Evolutionary conservation across 1,140 invertebrate genomes (phyloP), one percentile per base, ranked within the genome.

Genomic region (Brachionus paranguensis): DNA sequence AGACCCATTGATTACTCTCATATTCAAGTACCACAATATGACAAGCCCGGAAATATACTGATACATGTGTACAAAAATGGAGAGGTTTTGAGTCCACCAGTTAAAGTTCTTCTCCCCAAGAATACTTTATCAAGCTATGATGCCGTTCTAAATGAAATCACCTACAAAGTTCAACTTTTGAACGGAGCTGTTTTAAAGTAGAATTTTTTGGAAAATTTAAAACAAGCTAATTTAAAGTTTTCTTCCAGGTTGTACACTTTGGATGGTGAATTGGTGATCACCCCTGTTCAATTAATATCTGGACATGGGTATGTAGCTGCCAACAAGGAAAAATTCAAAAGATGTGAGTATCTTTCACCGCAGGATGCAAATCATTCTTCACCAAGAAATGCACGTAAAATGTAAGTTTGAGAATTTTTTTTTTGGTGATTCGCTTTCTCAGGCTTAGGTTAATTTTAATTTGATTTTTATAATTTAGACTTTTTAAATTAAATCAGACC

Each of bases 31-130:
- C 20, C 78, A 68, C 78, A 64, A 41, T 81, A 81, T 64, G 78
- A 81, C 17, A 84, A 47, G 27, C 68, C 81, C n/a, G 12, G 3
- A 7, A 84, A 74, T 43, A 70, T 84, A 2, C 45, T 84, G 14
- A 70, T 84, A 37, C 68, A 70, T 76, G 83, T 84, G 41, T 76
- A 84, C 29, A 45, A 24, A 65, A 84, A 84, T 78, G 83, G 83
- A 37, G 83, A 84, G 33, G 33, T 45, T 41, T 29, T 84, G 37
- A 74, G 33, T 12, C 33, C 60, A 29, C 83, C 83, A 43, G 45
- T 29, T n/a, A 84, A 76, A 78, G 60, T 84, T 29, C 43, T 84
- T 17, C 20, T 84, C 0, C 8, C 45, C 17, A 84, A 65, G 11
- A 74, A 76, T 20, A 53, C 45, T 41, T n/a, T 68, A 20, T 84